phyloP scores from a whole-genome alignment of 2,888 invertebrate genomes.

The Sphinx pinastri region DNA sequence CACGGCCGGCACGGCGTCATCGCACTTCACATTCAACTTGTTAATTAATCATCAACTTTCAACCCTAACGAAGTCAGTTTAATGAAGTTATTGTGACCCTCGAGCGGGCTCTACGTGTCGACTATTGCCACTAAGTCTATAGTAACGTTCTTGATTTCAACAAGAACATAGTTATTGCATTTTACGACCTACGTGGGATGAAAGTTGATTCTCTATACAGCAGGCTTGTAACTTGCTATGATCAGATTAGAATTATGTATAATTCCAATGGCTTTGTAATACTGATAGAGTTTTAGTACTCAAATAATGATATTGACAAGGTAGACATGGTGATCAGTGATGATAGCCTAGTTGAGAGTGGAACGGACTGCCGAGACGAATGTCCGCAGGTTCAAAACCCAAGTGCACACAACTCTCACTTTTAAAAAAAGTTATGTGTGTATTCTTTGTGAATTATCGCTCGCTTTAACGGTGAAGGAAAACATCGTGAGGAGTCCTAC shows the following conservation, averaged over 20 bases:
- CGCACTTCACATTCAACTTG: slow-evolving; percentile 52
- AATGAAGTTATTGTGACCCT: slow-evolving; percentile 59
- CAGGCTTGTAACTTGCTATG: neutral
- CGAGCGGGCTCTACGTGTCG: slow-evolving; percentile 34
- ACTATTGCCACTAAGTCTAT: slow-evolving; percentile 35
- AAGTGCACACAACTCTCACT: too few species aligned
- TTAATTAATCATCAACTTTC: slow-evolving; percentile 60
- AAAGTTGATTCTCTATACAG: neutral
- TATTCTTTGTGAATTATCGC: too few species aligned
- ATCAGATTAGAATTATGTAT: slow-evolving; percentile 4
- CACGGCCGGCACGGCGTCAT: slow-evolving; percentile 34
- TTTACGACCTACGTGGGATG: slow-evolving; percentile 26
- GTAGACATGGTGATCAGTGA: too few species aligned
- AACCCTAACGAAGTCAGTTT: slow-evolving; percentile 54
- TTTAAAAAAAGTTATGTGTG: too few species aligned
- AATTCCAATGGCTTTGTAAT: neutral
- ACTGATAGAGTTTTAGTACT: neutral
- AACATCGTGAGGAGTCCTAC: too few species aligned
- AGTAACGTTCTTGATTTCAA: slow-evolving; percentile 33
- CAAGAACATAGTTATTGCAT: slow-evolving; percentile 26
- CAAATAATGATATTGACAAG: neutral
- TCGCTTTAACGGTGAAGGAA: too few species aligned
- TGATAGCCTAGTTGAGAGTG: too few species aligned
- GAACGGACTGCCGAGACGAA: too few species aligned
- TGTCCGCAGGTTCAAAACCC: too few species aligned